These are phyloP conservation scores for Apamea anceps DNA, from an alignment of 2,888 invertebrate genomes.

Conservation along the genomic window DNA sequence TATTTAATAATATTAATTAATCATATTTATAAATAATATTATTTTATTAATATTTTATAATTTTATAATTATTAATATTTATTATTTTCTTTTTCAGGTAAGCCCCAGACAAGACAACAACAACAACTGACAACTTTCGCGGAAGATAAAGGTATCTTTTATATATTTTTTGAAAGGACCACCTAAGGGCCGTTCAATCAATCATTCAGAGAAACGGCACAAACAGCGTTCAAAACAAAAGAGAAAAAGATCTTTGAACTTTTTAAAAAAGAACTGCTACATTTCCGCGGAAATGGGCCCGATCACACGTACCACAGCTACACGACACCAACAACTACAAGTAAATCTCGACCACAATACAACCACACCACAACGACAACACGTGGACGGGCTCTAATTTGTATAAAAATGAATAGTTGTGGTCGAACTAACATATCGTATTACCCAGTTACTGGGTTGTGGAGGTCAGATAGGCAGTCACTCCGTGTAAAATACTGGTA, in stretches of 20 bases:
- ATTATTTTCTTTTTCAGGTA: slow-evolving; percentile 46
- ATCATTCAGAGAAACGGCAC: neutral
- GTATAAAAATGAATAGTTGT: no score
- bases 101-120: slow-evolving; percentile 7
- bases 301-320: neutral
- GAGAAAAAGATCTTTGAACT: neutral
- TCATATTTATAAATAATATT: no score
- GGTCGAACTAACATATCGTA: no score
- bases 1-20: no score
- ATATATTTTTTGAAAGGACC: neutral
- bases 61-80: neutral
- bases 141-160: slow-evolving; percentile 17
- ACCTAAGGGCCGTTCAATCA: neutral
- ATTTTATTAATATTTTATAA: no score
- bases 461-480: no score
- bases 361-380: neutral
- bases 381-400: no score
- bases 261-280: neutral
- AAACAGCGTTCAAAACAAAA: neutral
- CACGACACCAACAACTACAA: no score
- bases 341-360: no score
- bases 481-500: no score
- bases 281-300: neutral
- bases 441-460: no score
- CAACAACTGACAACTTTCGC: neutral